Base-by-base conservation (phyloP, 2,113 vertebrate genomes). In the Corythornis vintsioides region DNA sequence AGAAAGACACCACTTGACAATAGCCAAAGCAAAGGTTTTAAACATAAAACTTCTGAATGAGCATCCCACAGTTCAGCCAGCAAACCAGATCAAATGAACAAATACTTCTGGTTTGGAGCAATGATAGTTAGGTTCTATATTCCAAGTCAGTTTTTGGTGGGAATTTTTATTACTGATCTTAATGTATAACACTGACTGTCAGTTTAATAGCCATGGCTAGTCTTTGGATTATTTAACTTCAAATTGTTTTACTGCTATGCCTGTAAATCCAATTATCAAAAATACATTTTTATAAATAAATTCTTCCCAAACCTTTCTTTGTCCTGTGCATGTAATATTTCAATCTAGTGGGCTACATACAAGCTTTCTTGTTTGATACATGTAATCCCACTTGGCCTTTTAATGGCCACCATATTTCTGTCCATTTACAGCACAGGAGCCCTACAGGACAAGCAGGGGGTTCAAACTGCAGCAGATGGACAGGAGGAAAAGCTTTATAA, bases 11-110 rank as follows among this genome's bases (percentile, higher is more conserved):
- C 6, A 6, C 40, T 16, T 52, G 40, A 28, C 12, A 56, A 83
- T 14, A 69, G 7, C 11, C 29, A 86, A 67, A 76, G 33, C 25
- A 75, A 66, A 64, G 24, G 3, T 86, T 89, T 87, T 31, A 47
- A 88, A 21, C 6, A 15, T 55, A 38, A 72, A 84, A 59, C 0
- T 70, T 35, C 1, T 33, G 0, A 0, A 74, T 43, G 22, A 40
- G 3, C 11, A 5, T 43, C 53, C 35, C 66, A 72, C 19, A 63
- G 24, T 45, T 83, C 73, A 89, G 66, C 29, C 42, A 82, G 31
- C 29, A 7, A 59, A 63, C 15, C 21, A 79, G 26, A 16, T 16
- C 6, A 38, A 15, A 43, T 20, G 20, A 25, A 67, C 2, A 4
- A 42, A 31, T 24, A 26, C 29, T 56, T 78, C 6, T 12, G 11